These are phyloP conservation scores for Mastomys natalensis DNA, from an alignment of 2,113 vertebrate genomes.

Conservation along the genomic window DNA sequence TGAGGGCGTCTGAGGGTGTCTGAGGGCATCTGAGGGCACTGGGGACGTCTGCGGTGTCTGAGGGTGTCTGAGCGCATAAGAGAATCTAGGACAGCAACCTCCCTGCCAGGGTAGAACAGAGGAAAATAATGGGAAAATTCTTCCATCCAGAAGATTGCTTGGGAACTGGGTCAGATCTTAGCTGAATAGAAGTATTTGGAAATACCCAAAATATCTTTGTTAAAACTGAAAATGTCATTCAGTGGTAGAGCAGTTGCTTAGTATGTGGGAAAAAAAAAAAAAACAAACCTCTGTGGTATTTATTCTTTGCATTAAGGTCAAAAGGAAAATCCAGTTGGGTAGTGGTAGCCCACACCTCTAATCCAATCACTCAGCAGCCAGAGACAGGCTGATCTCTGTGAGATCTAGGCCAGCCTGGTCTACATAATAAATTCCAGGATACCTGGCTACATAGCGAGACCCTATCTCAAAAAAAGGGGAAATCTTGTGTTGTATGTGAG, in stretches of 20 bases:
- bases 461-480: not conserved
- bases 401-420: not conserved
- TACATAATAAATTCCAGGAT: not conserved
- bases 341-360: not conserved
- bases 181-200: not conserved
- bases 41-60: not conserved
- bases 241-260: not conserved
- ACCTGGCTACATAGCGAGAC: not conserved
- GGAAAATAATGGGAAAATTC: not conserved
- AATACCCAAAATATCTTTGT: not conserved
- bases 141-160: not conserved
- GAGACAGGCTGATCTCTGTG: not conserved
- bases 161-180: not conserved
- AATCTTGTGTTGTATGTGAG: not conserved
- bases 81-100: not conserved
- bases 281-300: not conserved
- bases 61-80: not conserved
- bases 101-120: not conserved
- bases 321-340: not conserved
- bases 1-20: not conserved
- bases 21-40: not conserved
- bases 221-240: no score
- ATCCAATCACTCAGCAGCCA: not conserved
- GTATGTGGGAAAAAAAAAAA: not conserved
- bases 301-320: conserved; percentile 30